A percentile compares a stretch with the other conserved stretches of the same genome.
Evolutionary conservation across 2,797 vertebrate genomes (phyloP).

Genomic region (Anguilla marmorata): DNA sequence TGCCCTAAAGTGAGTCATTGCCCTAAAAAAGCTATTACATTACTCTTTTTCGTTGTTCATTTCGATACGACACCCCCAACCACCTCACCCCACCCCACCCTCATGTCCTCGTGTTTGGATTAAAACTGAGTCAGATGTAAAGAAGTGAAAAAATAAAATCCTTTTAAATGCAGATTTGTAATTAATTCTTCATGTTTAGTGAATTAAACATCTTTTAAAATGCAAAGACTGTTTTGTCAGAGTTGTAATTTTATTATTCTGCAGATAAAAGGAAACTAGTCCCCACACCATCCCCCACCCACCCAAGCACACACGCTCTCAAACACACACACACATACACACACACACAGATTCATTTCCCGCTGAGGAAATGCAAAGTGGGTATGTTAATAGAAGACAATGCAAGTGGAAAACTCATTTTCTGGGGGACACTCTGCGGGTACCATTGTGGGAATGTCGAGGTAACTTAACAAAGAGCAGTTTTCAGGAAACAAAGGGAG

Average conservation of each 20-base stretch:
- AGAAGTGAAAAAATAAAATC: slow-evolving; percentile 51
- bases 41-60: slow-evolving; percentile 62
- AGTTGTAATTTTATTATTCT: slow-evolving; percentile 67
- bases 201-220: slow-evolving; percentile 72
- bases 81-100: slow-evolving; percentile 45
- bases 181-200: slow-evolving; percentile 78
- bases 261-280: slow-evolving; percentile 67
- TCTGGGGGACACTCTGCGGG: slow-evolving; percentile 66
- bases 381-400: slow-evolving; percentile 74
- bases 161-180: slow-evolving; percentile 78
- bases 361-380: slow-evolving; percentile 54
- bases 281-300: slow-evolving; percentile 35
- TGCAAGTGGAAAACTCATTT: slow-evolving; percentile 63
- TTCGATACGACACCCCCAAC: slow-evolving; percentile 59
- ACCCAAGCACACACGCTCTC: slow-evolving; percentile 60
- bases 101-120: slow-evolving; percentile 54
- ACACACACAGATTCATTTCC: slow-evolving; percentile 69
- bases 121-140: slow-evolving; percentile 54
- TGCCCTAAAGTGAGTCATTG: slow-evolving; percentile 53
- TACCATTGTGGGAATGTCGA: slow-evolving; percentile 53
- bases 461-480: slow-evolving; percentile 47
- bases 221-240: slow-evolving; percentile 57
- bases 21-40: slow-evolving; percentile 59
- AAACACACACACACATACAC: slow-evolving; percentile 48
- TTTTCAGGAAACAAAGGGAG: slow-evolving; percentile 52